A percentile compares a stretch with the other conserved stretches of the same genome.
Evolutionary conservation across 1,140 invertebrate species (phyloP).

Genomic region (Bathynomus jamesi): DNA sequence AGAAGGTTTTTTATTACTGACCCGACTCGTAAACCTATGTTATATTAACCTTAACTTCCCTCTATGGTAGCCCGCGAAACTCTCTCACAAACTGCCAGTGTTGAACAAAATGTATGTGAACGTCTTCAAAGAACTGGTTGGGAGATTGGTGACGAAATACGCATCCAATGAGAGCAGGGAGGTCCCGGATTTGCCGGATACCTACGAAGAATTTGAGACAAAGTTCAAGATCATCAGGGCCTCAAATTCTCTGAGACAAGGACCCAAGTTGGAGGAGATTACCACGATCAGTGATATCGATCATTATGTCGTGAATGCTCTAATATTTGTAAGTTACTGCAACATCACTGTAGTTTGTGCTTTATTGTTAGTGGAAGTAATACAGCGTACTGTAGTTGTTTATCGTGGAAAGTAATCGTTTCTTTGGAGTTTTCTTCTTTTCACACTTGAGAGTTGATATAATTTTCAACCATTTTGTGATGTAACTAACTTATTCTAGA

Average conservation of each 20-base stretch:
- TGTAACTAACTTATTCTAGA: too few relatives aligned
- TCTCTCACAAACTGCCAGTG: background rate
- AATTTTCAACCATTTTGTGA: too few relatives aligned
- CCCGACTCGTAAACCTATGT: too few relatives aligned
- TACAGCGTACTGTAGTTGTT: too few relatives aligned
- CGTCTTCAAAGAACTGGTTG: conserved; percentile 30
- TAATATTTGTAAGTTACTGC: conserved; percentile 39
- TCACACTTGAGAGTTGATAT: too few relatives aligned
- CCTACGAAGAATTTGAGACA: conserved; percentile 20
- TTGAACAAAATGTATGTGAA: conserved; percentile 24
- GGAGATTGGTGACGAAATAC: conserved; percentile 38
- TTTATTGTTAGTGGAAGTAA: too few relatives aligned
- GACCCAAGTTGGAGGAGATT: conserved; percentile 37
- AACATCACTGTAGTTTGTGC: too few relatives aligned
- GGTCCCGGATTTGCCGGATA: conserved; percentile 22
- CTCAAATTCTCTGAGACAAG: conserved; percentile 9
- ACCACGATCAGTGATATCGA: conserved; percentile 42
- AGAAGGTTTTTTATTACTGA: too few relatives aligned
- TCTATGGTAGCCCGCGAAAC: background rate
- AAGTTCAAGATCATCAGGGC: conserved; percentile 27
- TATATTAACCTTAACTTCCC: too few relatives aligned
- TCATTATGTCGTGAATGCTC: conserved; percentile 39
- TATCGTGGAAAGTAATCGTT: too few relatives aligned
- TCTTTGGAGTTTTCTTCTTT: too few relatives aligned
- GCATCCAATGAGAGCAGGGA: conserved; percentile 25